Base-by-base conservation (phyloP, 92 coral and sea anemone genomes). In the Siderastrea siderea region DNA sequence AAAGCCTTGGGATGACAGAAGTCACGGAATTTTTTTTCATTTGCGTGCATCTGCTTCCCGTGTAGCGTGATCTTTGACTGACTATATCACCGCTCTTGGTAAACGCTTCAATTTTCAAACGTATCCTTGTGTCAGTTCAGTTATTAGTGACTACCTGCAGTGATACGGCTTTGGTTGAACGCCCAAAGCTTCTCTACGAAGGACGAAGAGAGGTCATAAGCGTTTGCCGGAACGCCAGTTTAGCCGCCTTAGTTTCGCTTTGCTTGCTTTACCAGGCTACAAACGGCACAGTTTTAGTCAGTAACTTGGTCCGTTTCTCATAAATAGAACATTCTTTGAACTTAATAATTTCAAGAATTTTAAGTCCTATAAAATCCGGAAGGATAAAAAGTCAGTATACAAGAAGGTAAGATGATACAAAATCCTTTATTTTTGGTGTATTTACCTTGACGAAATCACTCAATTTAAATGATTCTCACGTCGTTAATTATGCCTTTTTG, bases 341-440 rank as follows among this genome's bases (percentile, higher is more conserved):
- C 58, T 70, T 70, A 71, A 82, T 82, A 78, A 13, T 58, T 17
- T n/a, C 17, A 82, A 71, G 59, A 2, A 82, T 82, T 82, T 71
- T 82, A 71, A 81, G 53, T 69, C 52, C 26, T 46, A 38, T 57
- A 46, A 81, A 82, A 70, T 82, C 86, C 86, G 86, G 86, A 82
- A 82, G 77, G 78, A 82, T 82, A 74, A 13, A 74, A 53, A 38
- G 47, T 9, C 52, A 69, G 55, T 46, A 57, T 57, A 59, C 57
- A 43, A 71, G 75, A n/a, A 55, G 49, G 77, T 47, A 82, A 82
- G 16, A 12, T 38, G 86, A 82, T 82, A 77, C 64, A 43, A 81
- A 82, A 82, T 54, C 78, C 78, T 54, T 71, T 69, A 70, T 19
- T 58, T 66, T 61, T 64, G 5, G 50, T 26, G 51, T 66, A 51